phyloP scores from a whole-genome alignment of 53 echinoderm and acorn worm species.

The Temnopleurus reevesii region DNA sequence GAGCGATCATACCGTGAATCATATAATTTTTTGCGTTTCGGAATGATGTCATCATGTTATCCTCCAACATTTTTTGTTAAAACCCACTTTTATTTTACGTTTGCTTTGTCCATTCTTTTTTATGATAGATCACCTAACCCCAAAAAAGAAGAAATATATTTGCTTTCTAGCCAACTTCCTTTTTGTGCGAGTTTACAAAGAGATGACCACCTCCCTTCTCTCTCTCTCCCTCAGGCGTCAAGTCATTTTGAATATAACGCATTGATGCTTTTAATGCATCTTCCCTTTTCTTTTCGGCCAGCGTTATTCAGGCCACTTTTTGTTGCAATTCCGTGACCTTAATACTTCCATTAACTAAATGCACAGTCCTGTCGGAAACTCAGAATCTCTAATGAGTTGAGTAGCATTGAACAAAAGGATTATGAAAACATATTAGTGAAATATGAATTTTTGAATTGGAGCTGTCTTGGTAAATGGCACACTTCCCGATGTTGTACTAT shows the following conservation, averaged over 20 bases:
- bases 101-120: background rate
- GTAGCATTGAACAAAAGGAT: background rate
- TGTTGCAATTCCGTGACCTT: background rate
- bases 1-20: slow-evolving; percentile 24
- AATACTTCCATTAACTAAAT: slow-evolving; percentile 31
- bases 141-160: background rate
- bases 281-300: slow-evolving; percentile 14
- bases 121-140: background rate
- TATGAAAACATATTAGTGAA: background rate
- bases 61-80: background rate
- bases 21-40: background rate
- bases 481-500: slow-evolving; percentile 30
- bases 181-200: background rate
- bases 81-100: background rate
- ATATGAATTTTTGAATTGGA: background rate
- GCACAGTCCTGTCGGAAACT: background rate
- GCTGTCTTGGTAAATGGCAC: background rate
- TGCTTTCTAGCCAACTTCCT: background rate
- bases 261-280: background rate
- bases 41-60: background rate
- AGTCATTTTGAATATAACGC: slow-evolving; percentile 7
- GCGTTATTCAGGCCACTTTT: background rate
- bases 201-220: too few species aligned
- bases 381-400: background rate
- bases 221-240: background rate